Evolutionary conservation across 2,113 vertebrate genomes (phyloP), one percentile per base, ranked within the genome.

Genomic region (Pimephales promelas): DNA sequence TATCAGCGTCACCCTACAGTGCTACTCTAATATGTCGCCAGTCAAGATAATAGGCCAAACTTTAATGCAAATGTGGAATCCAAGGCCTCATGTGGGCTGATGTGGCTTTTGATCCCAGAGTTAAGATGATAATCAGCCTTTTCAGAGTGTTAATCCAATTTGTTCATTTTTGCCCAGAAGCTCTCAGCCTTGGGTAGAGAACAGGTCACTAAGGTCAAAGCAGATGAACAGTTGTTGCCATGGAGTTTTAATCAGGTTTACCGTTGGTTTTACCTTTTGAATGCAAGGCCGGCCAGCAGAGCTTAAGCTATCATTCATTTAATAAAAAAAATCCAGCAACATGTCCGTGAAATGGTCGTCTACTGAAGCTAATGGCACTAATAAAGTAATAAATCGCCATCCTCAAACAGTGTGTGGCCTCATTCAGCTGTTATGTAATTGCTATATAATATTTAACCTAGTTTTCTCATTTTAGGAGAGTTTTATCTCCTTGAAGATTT

Each of bases 11-110:
- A 57, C 22, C 56, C 14, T 59, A 49, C 71, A 73, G 24, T 28
- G 87, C 88, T 87, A 71, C 20, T 73, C 86, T 88, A 64, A 80
- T 81, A 72, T 76, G 87, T 91, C 90, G 91, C 91, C 90, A 83
- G 82, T 73, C 90, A 85, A 86, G 91, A 93, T 92, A 92, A 93
- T 89, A 90, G 9, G 70, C 13, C 90, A 89, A 90, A 84, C 90
- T 90, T 88, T 89, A 88, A 92, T 92, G 88, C 90, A 91, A 92
- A 92, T 90, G 82, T 36, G 6, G 18, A 66, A 77, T 77, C 20
- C 54, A n/a, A 31, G 61, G 61, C 18, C 61, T 80, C 45, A 47
- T n/a, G 59, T 45, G 64, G 40, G 47, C 31, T n/a, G 28, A 56
- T 24, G 62, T 70, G 62, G 79, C 28, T 81, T 70, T 81, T 81